Evolutionary conservation across 2,888 invertebrate genomes (phyloP), one percentile per base, ranked within the genome.

Genomic region (Sclerodermus sp.): DNA sequence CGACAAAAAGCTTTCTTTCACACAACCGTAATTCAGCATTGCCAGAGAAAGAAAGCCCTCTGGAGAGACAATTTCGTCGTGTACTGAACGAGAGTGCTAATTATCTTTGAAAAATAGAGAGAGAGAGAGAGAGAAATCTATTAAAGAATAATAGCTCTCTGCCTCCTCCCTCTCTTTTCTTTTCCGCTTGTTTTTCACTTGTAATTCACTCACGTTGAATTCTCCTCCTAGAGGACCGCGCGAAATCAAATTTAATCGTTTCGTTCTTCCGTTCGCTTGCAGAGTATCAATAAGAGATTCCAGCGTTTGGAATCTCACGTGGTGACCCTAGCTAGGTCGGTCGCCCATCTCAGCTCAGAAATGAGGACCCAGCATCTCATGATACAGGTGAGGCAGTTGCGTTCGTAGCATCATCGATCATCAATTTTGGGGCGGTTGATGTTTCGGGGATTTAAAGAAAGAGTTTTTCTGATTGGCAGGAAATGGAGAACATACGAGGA

Each of bases 301-400:
- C 92, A 93, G 76, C 83, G 93, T 4, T 80, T 94, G 58, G 95
- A 95, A 78, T 91, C 92, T 0, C 94, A 94, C 79, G 93, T 94
- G 42, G 93, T 94, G 46, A 94, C 94, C 1, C 79, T 94, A 57
- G 94, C 94, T 1, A 82, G 93, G 50, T 93, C 92, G 41, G 93
- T 95, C 16, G 93, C 94, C 13, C 93, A 94, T 77, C 82, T 95
- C 36, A 93, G 93, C 32, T 91, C 91, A 2, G 94, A 95, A 81
- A 91, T 94, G 89, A 80, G 93, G 54, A 91, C 92, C 1, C 93
- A 94, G 71, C 93, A 92, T 74, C 82, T 91, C 51, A 88, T 93
- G 82, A 89, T 91, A 77, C 90, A 83, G 80, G 82, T 82, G 63
- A 66, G 65, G n/a, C n/a, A n/a, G n/a, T n/a, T n/a, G n/a, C n/a